Evolutionary conservation across 53 echinoderm and acorn worm species (phyloP), one percentile per base, ranked within the genome.

Genomic region (Mesocentrotus franciscanus): DNA sequence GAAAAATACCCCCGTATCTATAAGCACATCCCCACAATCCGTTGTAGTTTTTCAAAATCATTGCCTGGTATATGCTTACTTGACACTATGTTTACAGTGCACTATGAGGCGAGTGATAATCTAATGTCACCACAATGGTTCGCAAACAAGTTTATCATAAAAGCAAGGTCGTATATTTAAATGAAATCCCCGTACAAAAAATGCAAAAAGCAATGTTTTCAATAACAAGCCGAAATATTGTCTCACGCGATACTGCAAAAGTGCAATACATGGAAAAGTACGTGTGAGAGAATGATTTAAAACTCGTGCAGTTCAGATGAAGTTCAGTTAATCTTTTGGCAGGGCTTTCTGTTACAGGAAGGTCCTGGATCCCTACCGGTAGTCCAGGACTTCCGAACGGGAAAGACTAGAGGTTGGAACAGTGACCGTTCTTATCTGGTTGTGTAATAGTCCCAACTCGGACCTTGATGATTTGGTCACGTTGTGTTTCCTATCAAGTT

Each of bases 251-350:
- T 58, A 81, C 36, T 42, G 42, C 42, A 36, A 87, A 29, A 81
- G 18, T 42, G 42, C 42, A 36, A 81, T 81, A 17, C 1, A 81
- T 42, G 42, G 39, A 87, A 27, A 58, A 42, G 39, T 87, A 27
- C 87, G 27, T 87, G 26, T 57, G 0, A n/a, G 22, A 56, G n/a
- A 39, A 75, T 12, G n/a, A 30, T n/a, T 6, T 64, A 18, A 20
- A 64, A 12, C 6, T 64, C 27, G 75, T 27, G 22, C 84, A 39
- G 87, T 87, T 87, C 87, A 87, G 58, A 39, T 87, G 87, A 56
- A 87, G 87, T 87, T 87, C 84, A 84, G 39, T 17, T 84, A 42
- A 76, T 57, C 58, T 58, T 87, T 58, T 87, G 87, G 13, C 87
- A 58, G 87, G 58, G n/a, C 12, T 8, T 10, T 87, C 8, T 27